phyloP scores from a whole-genome alignment of 2,113 vertebrate genomes.

The Sclerurus mexicanus region DNA sequence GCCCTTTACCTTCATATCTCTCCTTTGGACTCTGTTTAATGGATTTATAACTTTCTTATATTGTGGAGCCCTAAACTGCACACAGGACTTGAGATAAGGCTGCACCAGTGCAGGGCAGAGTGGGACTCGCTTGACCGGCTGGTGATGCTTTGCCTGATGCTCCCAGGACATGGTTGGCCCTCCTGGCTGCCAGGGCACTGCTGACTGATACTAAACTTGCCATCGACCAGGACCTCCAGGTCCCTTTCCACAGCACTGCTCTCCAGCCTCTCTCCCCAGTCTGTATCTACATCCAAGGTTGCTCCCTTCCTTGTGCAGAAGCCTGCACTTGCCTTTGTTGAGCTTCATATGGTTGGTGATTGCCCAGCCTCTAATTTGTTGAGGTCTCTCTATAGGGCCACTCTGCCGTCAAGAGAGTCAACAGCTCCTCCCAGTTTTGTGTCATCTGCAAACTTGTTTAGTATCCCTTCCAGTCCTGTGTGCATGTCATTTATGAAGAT shows the following conservation, averaged over 20 bases:
- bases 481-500: neutral
- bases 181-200: neutral
- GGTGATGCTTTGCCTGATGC: neutral
- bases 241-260: neutral
- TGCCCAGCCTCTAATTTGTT: neutral
- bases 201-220: neutral
- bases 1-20: neutral
- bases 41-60: neutral
- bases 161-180: fast-evolving
- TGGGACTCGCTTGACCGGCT: neutral
- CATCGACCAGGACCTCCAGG: neutral
- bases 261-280: fast-evolving
- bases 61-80: neutral
- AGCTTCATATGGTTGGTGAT: neutral
- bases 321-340: neutral
- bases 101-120: neutral
- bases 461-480: neutral
- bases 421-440: neutral
- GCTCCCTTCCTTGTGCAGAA: neutral
- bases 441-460: neutral
- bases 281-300: neutral
- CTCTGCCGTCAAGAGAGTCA: neutral
- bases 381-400: neutral
- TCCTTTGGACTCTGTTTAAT: neutral
- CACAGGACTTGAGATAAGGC: neutral